These are phyloP conservation scores for Coracias cyanogaster DNA, from an alignment of 2,797 vertebrate genomes.

Conservation along the genomic window DNA sequence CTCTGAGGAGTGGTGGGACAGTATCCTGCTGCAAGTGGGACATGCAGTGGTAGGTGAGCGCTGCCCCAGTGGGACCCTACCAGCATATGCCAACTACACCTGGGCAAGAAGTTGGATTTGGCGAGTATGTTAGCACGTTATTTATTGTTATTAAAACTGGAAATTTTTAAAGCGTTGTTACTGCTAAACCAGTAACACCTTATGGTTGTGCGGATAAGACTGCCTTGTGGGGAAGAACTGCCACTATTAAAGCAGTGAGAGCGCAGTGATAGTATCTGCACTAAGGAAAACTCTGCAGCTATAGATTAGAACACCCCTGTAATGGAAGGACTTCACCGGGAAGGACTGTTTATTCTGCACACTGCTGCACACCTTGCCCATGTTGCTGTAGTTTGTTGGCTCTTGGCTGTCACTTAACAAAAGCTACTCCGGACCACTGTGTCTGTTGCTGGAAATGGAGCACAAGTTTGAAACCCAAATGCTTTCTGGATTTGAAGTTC, in stretches of 20 bases:
- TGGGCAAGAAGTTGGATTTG: background rate
- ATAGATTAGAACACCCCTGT: background rate
- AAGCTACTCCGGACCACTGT: background rate
- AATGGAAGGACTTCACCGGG: background rate
- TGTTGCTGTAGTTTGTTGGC: background rate
- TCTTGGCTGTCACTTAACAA: background rate
- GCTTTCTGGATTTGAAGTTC: background rate
- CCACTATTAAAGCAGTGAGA: background rate
- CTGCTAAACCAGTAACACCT: background rate
- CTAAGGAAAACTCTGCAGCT: background rate
- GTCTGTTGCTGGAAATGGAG: background rate
- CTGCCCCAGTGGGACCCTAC: fast-evolving
- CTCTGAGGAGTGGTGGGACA: fast-evolving
- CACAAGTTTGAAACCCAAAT: background rate
- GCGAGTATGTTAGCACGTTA: background rate
- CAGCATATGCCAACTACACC: background rate
- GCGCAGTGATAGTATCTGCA: background rate
- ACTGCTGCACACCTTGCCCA: background rate
- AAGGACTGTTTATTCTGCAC: background rate
- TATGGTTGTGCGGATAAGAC: background rate
- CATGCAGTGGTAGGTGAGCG: fast-evolving
- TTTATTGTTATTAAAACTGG: background rate
- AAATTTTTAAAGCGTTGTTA: background rate
- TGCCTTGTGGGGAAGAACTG: background rate
- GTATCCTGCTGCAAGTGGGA: background rate